A percentile compares a stretch with the other conserved stretches of the same genome.
Conservation (phyloP, 1,140 invertebrate species). For the Maconellicoccus hirsutus region DNA sequence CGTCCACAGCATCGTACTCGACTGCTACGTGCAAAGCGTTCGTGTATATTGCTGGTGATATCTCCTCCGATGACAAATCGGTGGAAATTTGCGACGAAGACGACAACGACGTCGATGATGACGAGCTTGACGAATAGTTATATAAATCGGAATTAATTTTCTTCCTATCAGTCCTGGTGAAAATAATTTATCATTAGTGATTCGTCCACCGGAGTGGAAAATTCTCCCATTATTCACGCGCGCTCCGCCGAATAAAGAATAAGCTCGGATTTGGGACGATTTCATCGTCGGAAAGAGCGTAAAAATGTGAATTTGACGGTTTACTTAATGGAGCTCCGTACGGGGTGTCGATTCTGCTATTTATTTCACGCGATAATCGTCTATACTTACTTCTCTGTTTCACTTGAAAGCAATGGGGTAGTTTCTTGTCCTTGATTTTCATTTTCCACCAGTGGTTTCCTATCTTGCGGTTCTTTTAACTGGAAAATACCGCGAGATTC, state of each 20-base stretch:
- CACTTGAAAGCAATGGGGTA: conserved; percentile 18
- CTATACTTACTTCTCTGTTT: conserved; percentile 18
- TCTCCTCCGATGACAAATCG: conserved; percentile 20
- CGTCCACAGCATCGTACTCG: conserved; percentile 43
- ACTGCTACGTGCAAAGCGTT: conserved; percentile 47
- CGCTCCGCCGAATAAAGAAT: background rate
- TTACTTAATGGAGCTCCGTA: background rate
- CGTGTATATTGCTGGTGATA: conserved; percentile 38
- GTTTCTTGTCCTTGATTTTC: conserved; percentile 15
- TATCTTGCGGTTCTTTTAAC: background rate
- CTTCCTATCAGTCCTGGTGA: background rate
- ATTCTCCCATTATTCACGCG: background rate
- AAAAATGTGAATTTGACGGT: background rate
- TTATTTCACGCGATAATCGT: background rate
- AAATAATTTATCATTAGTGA: background rate
- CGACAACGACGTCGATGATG: conserved; percentile 18
- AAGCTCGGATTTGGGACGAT: background rate
- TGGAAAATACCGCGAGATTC: background rate
- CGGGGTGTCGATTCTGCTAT: background rate
- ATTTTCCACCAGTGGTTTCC: background rate
- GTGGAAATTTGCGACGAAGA: conserved; percentile 21
- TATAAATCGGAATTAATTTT: background rate
- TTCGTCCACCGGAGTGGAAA: background rate
- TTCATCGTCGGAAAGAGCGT: background rate
- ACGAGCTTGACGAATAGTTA: background rate